phyloP scores from a whole-genome alignment of 2,888 invertebrate genomes.

The Cistogaster globosa region DNA sequence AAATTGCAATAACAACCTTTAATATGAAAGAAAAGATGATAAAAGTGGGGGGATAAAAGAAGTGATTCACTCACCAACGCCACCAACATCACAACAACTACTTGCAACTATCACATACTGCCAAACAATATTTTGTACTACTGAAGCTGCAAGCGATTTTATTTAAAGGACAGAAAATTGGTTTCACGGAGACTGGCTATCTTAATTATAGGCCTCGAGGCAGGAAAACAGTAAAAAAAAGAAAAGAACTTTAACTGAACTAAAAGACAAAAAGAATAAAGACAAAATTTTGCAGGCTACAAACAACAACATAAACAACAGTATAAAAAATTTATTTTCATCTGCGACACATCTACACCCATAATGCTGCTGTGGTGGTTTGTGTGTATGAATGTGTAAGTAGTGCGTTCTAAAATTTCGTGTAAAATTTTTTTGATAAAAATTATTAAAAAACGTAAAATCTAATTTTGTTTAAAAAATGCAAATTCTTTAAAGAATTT shows the following conservation, averaged over 20 bases:
- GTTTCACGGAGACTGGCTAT: conserved; percentile 76
- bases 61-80: conserved; percentile 71
- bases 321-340: conserved; percentile 63
- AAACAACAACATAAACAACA: conserved; percentile 34
- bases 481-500: not conserved
- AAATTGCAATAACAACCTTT: conserved; percentile 64
- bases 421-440: too few relatives aligned
- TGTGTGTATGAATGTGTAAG: conserved; percentile 1
- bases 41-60: conserved; percentile 58
- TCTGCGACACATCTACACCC: conserved; percentile 68
- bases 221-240: conserved; percentile 68
- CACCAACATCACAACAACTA: conserved; percentile 68
- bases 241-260: conserved; percentile 44
- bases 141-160: conserved; percentile 72
- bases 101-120: conserved; percentile 38
- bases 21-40: conserved; percentile 10
- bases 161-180: conserved; percentile 76
- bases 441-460: too few relatives aligned
- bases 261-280: conserved; percentile 66
- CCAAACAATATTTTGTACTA: conserved; percentile 58
- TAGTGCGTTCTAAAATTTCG: not conserved
- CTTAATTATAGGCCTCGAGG: conserved; percentile 76
- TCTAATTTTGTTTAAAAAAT: too few relatives aligned
- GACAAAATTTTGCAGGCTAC: conserved; percentile 49
- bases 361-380: conserved; percentile 40